Evolutionary conservation across 2,797 vertebrate genomes (phyloP).

Genomic region (Ataeniobius toweri): DNA sequence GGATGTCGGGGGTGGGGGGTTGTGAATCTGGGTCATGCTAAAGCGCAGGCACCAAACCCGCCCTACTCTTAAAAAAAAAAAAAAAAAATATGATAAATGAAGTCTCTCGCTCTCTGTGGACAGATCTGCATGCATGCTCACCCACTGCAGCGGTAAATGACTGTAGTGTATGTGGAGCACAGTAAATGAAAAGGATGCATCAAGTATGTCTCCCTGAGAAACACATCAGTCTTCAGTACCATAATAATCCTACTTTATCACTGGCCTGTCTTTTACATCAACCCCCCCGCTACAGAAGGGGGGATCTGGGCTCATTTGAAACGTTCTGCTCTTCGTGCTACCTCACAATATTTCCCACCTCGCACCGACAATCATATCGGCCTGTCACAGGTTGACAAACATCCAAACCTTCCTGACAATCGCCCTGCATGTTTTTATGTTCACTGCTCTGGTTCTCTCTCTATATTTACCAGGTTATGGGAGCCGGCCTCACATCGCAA

Average conservation of each 20-base stretch:
- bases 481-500: neutral
- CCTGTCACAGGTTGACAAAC: neutral
- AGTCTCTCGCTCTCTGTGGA: constrained; percentile 43
- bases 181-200: constrained; percentile 68
- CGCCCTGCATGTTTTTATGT: neutral
- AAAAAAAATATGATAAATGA: constrained; percentile 22
- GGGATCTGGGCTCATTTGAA: constrained; percentile 50
- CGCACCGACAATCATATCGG: neutral
- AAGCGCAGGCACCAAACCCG: constrained; percentile 52
- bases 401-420: neutral
- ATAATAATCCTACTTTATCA: constrained; percentile 40
- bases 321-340: constrained; percentile 36
- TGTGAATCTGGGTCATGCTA: constrained; percentile 74
- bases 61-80: neutral
- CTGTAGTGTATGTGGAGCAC: constrained; percentile 34
- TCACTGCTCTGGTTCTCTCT: neutral
- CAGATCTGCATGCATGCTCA: constrained; percentile 54
- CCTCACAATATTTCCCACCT: constrained; percentile 22
- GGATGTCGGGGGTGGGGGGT: constrained; percentile 22
- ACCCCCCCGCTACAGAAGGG: neutral
- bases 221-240: constrained; percentile 66
- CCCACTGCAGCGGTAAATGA: constrained; percentile 30
- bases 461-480: neutral
- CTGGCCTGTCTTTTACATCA: constrained; percentile 30
- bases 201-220: constrained; percentile 80